phyloP scores from a whole-genome alignment of 37 sponge, comb jelly and placozoan species.

The Geodia barretti region DNA sequence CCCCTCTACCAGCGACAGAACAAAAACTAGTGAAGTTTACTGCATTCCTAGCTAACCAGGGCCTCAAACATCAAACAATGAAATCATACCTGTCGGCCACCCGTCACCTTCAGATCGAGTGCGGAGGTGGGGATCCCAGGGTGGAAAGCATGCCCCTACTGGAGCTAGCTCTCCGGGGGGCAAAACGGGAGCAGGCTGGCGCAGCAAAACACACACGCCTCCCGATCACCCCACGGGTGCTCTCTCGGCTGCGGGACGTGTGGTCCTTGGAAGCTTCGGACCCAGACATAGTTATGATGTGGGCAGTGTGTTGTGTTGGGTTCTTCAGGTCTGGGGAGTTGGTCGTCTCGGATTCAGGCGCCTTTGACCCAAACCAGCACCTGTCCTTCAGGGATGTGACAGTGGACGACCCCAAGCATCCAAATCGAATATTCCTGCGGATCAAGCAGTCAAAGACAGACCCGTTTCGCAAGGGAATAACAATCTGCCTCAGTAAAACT shows the following conservation, averaged over 20 bases:
- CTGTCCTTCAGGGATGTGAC: conserved; percentile 7
- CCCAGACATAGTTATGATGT: conserved; percentile 22
- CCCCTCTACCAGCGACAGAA: conserved; percentile 15
- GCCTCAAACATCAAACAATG: conserved; percentile 6
- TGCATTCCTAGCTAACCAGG: not conserved
- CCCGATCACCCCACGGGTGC: conserved; percentile 57
- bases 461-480: conserved; percentile 17
- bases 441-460: conserved; percentile 38
- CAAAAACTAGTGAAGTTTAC: not conserved
- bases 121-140: conserved; percentile 13
- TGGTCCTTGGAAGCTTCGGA: not conserved
- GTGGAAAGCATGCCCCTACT: conserved; percentile 8
- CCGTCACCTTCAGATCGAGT: conserved; percentile 29
- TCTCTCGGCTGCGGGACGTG: conserved; percentile 5
- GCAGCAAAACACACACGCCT: conserved; percentile 29
- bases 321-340: conserved; percentile 54
- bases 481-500: conserved; percentile 12
- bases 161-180: not conserved
- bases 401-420: conserved; percentile 8
- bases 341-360: not conserved
- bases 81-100: conserved; percentile 14
- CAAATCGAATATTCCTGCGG: not conserved
- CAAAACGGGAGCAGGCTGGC: conserved; percentile 12
- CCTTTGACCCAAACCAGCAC: conserved; percentile 17
- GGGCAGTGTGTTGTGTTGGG: conserved; percentile 44